Conservation (phyloP, 2,888 invertebrate genomes). For the Yponomeuta malinellus region DNA sequence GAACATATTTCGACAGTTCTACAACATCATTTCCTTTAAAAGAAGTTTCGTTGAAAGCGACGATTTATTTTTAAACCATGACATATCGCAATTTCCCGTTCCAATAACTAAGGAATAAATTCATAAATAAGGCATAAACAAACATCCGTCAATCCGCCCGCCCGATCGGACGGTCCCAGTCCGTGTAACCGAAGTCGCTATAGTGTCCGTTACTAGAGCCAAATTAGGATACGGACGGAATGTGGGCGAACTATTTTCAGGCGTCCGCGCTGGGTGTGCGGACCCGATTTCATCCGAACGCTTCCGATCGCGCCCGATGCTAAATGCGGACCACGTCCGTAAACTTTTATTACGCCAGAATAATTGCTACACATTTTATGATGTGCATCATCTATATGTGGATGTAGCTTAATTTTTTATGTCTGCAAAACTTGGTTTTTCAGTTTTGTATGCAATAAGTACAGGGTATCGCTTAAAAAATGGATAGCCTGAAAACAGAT, state of each 20-base stretch:
- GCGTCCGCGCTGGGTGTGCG: conserved; percentile 43
- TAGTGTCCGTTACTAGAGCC: conserved; percentile 57
- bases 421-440: neutral
- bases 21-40: no score
- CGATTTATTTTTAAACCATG: no score
- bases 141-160: neutral
- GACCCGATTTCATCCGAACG: conserved; percentile 38
- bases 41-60: no score
- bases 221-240: conserved; percentile 74
- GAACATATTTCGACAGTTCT: no score
- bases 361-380: conserved; percentile 17
- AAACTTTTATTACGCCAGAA: conserved; percentile 36
- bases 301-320: conserved; percentile 50
- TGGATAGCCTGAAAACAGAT: no score
- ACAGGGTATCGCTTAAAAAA: no score
- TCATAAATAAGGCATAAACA: neutral
- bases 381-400: conserved; percentile 10
- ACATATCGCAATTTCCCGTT: no score
- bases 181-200: conserved; percentile 51
- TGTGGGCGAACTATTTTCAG: conserved; percentile 62
- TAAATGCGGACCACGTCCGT: conserved; percentile 48
- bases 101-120: no score
- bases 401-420: conserved; percentile 12
- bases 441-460: no score
- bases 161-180: neutral